Base-by-base conservation (phyloP, 2,113 vertebrate genomes). In the Podiceps cristatus region DNA sequence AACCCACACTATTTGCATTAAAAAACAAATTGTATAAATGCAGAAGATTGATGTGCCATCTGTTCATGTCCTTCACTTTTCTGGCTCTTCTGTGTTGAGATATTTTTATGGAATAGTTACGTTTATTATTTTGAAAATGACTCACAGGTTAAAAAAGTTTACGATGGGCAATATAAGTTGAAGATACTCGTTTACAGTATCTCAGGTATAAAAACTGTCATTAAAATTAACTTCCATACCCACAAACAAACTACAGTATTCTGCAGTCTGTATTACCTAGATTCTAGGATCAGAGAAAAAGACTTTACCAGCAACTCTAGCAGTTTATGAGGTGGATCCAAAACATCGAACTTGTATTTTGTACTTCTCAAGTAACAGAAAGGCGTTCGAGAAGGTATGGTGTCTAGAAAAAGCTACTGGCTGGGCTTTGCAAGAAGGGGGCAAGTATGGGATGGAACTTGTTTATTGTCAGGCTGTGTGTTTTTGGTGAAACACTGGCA, bases 11-110 rank as follows among this genome's bases (percentile, higher is more conserved):
- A 98, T 99, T 98, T 98, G 98, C 98, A 98, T 99, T 98, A 98
- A 99, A 98, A 98, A 98, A 98, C 98, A 98, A 98, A 98, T 98
- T 98, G 98, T 98, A 99, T 98, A 99, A 98, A 98, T 98, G 98
- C 97, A 98, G 98, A 98, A 98, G 98, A 98, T 98, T 98, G 98
- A 98, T 98, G 98, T 97, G 96, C 98, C 98, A 99, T 99, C 98
- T 99, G 98, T 98, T 98, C 98, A 97, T 98, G 98, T 98, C 98
- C 98, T 98, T 98, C 98, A 98, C 97, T 98, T 98, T 98, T 97
- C 98, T 98, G 98, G 98, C 98, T 98, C 98, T 98, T 98, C 98
- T 98, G 97, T 98, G 98, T 98, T 98, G 97, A 98, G 98, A 98
- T 99, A 98, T 99, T 98, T 98, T 98, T 98, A 98, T 98, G 98